Evolutionary conservation across 35 echinoderm and acorn worm genomes (phyloP).

Genomic region (Apostichopus japonicus): DNA sequence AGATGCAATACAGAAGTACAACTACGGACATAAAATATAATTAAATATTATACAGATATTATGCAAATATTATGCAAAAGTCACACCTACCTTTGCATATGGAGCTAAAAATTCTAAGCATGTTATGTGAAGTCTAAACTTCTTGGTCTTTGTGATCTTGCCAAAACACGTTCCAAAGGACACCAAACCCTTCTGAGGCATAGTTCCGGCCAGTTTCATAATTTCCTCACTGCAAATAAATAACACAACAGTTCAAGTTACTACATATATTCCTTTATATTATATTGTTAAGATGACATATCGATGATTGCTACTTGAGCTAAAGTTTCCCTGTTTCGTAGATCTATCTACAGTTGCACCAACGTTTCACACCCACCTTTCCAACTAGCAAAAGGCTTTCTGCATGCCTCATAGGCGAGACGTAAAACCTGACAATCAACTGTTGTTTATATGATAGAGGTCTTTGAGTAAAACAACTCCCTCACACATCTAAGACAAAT

Average conservation of each 20-base stretch:
- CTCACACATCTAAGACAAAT: no score
- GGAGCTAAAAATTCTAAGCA: slow-evolving; percentile 88
- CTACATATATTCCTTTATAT: not conserved
- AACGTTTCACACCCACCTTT: no score
- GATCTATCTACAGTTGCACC: no score
- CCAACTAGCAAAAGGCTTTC: no score
- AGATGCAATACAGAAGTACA: no score
- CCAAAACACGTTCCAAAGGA: slow-evolving; percentile 96
- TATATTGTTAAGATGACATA: no score
- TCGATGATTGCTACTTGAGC: no score
- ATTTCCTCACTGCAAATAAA: slow-evolving; percentile 74
- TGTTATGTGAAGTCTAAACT: slow-evolving; percentile 91
- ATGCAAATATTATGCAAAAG: not conserved
- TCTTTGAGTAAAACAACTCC: no score
- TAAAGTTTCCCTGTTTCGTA: not conserved
- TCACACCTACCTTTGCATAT: slow-evolving; percentile 84
- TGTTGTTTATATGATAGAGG: no score
- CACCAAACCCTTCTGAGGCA: slow-evolving; percentile 73
- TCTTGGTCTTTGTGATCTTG: slow-evolving; percentile 91
- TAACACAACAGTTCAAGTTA: not conserved
- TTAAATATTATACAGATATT: no score
- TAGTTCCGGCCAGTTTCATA: slow-evolving; percentile 86
- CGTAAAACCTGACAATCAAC: not conserved
- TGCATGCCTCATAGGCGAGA: no score
- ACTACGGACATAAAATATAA: no score